Evolutionary conservation across 2,113 vertebrate genomes (phyloP), one percentile per base, ranked within the genome.

Genomic region (Casuarius casuarius): DNA sequence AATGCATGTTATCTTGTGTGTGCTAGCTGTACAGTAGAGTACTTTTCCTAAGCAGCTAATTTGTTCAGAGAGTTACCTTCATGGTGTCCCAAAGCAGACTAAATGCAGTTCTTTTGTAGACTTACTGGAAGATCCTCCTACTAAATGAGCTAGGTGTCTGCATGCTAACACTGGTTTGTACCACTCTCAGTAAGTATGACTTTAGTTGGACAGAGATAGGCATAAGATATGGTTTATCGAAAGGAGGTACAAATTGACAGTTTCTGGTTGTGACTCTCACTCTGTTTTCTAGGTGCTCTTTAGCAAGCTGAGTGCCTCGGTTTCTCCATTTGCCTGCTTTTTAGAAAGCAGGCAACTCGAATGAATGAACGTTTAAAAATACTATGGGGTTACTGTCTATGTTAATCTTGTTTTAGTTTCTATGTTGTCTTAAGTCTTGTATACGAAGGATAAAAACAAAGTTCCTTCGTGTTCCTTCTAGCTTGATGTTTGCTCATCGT

Each of bases 401-500:
- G 31, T 21, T 62, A 21, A 48, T 13, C 5, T 42, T 78, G 0
- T 0, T 70, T 66, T 78, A 48, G 49, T 58, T 81, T 79, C 29
- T 72, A 22, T 68, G 29, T 65, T 89, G 25, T 65, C 67, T n/a
- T 65, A 72, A 70, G 7, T 73, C 6, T 79, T 63, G 9, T 77
- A 1, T 58, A 49, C 84, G 61, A 66, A 72, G n/a, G 14, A 42
- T 73, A 54, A 81, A 87, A 83, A 58, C 20, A 74, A 33, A 12
- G 20, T 62, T 87, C 19, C 38, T 90, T 46, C 1, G 0, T 65
- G 8, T 94, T 88, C 61, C 38, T 97, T 95, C 35, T 86, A 99
- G 99, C 90, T 97, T 99, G 67, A 99, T 99, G 99, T 99, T 99
- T 97, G 97, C 98, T 68, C 99, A 99, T 94, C 98, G 99, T 63